Conservation (phyloP, 2,888 invertebrate genomes). For the Amphimallon solstitiale region DNA sequence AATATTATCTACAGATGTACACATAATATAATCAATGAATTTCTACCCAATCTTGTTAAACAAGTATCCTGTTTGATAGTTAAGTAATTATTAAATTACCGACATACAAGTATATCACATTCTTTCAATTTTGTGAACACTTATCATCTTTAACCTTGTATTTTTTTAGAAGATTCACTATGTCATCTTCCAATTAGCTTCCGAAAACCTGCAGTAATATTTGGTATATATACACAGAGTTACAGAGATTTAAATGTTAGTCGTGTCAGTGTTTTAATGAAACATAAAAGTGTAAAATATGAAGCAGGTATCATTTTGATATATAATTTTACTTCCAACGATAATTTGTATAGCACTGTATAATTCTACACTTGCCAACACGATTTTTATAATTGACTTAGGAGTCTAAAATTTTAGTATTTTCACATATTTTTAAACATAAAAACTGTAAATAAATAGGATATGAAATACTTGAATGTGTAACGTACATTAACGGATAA, state of each 20-base stretch:
- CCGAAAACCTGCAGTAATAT: background rate
- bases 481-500: too few relatives aligned
- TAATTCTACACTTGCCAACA: too few relatives aligned
- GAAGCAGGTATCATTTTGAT: conserved; percentile 20
- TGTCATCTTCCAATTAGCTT: conserved; percentile 22
- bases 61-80: conserved; percentile 7
- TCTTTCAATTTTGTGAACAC: conserved; percentile 3
- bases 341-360: background rate
- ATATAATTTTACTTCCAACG: background rate
- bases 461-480: too few relatives aligned
- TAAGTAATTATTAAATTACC: conserved; percentile 13
- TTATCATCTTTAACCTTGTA: conserved; percentile 20
- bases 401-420: too few relatives aligned
- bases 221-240: conserved; percentile 11
- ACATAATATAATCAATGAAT: background rate
- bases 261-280: background rate
- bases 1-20: background rate
- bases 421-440: too few relatives aligned
- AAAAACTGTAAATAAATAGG: too few relatives aligned
- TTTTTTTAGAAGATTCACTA: conserved; percentile 4
- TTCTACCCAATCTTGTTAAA: background rate
- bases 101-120: conserved; percentile 10
- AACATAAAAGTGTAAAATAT: background rate
- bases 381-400: too few relatives aligned
- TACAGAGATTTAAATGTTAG: background rate